Evolutionary conservation across 2,113 vertebrate genomes (phyloP), one percentile per base, ranked within the genome.

Genomic region (Promerops cafer): DNA sequence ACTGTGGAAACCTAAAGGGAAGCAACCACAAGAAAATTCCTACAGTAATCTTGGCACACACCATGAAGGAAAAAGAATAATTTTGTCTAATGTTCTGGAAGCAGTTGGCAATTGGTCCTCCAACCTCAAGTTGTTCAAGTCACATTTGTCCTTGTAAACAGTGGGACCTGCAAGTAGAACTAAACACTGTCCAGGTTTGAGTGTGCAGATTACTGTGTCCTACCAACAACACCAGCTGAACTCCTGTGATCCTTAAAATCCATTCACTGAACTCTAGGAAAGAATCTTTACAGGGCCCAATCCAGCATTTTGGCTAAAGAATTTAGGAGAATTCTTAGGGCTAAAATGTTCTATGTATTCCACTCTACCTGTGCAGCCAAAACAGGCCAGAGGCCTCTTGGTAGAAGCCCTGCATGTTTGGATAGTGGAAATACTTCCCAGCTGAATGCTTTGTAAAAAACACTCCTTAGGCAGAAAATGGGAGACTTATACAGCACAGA

Each of bases 1-100:
- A 65, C 59, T 86, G 53, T 31, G 68, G 86, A 94, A 86, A 68
- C 16, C 24, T 77, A 71, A 75, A 78, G 61, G 61, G 85, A 91
- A 87, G 26, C 30, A 74, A 37, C 16, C 23, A 69, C 3, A 10
- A 82, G n/a, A 57, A 61, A 78, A 87, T 42, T 56, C 72, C 89
- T 61, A 21, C 44, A 68, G 22, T 22, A 39, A 83, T 59, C 35
- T 52, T 86, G 24, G 42, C 42, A 61, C 23, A 69, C 13, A 15
- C 9, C 0, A 0, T 1, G 39, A 80, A 47, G 13, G 16, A 54
- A 63, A 76, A 22, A 65, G 22, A 75, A 1, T 50, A 75, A 69
- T 23, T 90, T 39, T 70, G 54, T 53, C 23, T 37, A 3, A 26
- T 79, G 61, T 15, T 79, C 83, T 49, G 69, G 28, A 61, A 69